A percentile compares a stretch with the other conserved stretches of the same genome.
Conservation (phyloP, 1,140 invertebrate genomes). For the Danaus melanippus region DNA sequence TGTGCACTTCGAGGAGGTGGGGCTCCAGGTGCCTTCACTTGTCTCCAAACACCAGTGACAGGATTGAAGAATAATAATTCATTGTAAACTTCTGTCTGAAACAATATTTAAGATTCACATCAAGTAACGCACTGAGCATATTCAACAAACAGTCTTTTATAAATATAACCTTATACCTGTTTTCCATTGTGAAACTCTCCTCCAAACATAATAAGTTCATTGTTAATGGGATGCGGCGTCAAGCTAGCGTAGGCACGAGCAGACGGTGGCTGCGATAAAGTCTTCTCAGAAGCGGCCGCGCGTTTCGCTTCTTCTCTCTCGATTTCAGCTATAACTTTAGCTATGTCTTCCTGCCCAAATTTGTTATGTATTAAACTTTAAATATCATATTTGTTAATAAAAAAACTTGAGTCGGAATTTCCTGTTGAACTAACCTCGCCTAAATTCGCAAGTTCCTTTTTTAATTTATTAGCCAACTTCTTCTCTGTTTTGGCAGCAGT, state of each 20-base stretch:
- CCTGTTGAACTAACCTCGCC: constrained; percentile 81
- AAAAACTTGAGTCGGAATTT: background rate
- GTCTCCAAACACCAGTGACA: constrained; percentile 84
- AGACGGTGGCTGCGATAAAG: constrained; percentile 77
- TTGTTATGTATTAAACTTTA: background rate
- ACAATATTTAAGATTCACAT: too few relatives aligned
- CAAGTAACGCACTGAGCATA: too few relatives aligned
- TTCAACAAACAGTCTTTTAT: too few relatives aligned
- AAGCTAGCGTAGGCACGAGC: constrained; percentile 86
- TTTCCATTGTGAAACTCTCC: constrained; percentile 94
- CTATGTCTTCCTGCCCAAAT: constrained; percentile 85
- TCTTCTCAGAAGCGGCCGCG: constrained; percentile 80
- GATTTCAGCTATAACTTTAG: constrained; percentile 85
- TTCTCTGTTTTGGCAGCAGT: constrained; percentile 91
- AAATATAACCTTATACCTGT: constrained; percentile 74
- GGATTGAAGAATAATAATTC: constrained; percentile 90
- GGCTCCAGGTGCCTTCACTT: constrained; percentile 83
- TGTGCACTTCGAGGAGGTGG: constrained; percentile 91
- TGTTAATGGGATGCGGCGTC: constrained; percentile 84
- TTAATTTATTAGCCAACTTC: constrained; percentile 86
- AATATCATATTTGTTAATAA: too few relatives aligned
- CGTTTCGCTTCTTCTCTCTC: constrained; percentile 84
- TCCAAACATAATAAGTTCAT: constrained; percentile 92
- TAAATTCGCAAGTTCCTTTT: constrained; percentile 85
- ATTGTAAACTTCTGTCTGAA: constrained; percentile 88